Base-by-base conservation (phyloP, 2,888 invertebrate species). In the Amaurobius ferox region DNA sequence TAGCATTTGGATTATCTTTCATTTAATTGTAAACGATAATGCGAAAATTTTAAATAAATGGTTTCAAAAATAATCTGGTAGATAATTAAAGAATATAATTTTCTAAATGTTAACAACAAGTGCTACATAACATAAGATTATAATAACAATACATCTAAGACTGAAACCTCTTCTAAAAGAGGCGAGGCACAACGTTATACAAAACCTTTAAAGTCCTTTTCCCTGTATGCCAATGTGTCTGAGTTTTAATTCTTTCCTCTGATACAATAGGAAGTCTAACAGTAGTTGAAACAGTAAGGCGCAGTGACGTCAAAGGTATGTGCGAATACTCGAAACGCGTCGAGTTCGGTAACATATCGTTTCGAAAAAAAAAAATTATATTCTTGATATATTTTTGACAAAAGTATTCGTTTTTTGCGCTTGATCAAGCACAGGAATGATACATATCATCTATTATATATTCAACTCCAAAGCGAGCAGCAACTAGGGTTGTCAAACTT, bases 381-480 rank as follows among this genome's bases (percentile, higher is more conserved):
- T 72, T 72, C 32, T 68, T 68, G 77, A 85, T 72, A 77, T 77
- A 70, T 81, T 74, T 81, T 81, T 81, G 23, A 74, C 68, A 76
- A 74, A 26, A 23, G 32, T n/a, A 40, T 74, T 62, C 29, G 71
- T 73, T 83, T 78, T 39, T 40, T 48, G 71, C 83, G 77, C 77
- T 78, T 77, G 77, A 67, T 30, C 32, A 78, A 71, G 83, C 83
- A 85, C 83, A 85, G 83, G 83, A 85, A 85, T 85, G 72, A 64
- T 77, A 85, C 83, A 85, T 85, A 85, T 85, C 83, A 85, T 77
- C 77, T 66, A 85, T 77, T 72, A 72, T 66, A 72, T 64, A 70
- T 77, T 66, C 32, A 48, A 62, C 55, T 67, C 74, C 48, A 16
- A 5, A 77, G 73, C 19, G 35, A 61, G 67, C 23, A 19, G n/a